Base-by-base conservation (phyloP, 2,888 invertebrate genomes). In the Germaria angustata region DNA sequence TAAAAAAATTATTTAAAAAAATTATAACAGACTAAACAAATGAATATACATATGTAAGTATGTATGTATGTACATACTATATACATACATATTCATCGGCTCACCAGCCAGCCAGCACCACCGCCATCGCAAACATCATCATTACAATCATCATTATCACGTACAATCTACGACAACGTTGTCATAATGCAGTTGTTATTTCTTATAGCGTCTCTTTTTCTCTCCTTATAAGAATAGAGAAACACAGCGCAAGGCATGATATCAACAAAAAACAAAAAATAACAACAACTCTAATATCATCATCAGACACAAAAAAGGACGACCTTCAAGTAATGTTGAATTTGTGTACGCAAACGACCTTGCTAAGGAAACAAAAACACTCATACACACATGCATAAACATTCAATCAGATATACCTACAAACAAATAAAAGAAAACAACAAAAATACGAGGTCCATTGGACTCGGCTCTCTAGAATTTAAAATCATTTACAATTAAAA, bases 341-440 rank as follows among this genome's bases (percentile, higher is more conserved):
- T 87, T 90, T 90, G 79, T 91, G 90, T 90, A 90, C 89, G 90
- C 90, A 90, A 90, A 91, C 91, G 91, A 91, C 91, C 91, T 91
- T 91, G 91, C 90, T 87, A 84, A 84, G 84, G 84, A 81, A 80
- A 89, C 87, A 88, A 86, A 86, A 88, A 88, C 86, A 87, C 20
- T 55, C 66, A 86, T 34, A 41, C 51, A 68, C 53, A 32, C 41
- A 49, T 9, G 13, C 49, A 63, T 49, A 63, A 11, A 59, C 34
- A 41, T 39, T 53, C 53, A 66, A 57, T 44, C 36, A 55, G 49
- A 65, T 44, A 71, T 22, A 34, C 8, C n/a, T 17, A 73, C 39
- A 8, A 57, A 57, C 24, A 46, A 55, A 53, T 20, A 53, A 41
- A 66, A 28, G 55, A 73, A 61, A 72, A 63, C 13, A 49, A 44